Base-by-base conservation (phyloP, 2,797 vertebrate genomes). In the Anguilla pacifica region DNA sequence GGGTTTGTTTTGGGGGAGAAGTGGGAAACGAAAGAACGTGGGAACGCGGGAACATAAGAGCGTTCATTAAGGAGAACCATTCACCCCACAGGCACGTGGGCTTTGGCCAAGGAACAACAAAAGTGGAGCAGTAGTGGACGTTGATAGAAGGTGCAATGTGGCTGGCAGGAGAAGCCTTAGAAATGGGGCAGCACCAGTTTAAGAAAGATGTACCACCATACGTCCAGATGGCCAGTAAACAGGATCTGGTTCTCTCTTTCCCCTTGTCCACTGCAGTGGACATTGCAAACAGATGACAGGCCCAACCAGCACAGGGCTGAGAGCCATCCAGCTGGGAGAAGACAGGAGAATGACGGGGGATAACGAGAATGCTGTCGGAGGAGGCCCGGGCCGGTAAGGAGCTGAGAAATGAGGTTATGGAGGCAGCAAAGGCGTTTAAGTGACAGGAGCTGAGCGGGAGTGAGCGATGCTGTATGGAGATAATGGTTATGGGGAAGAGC, bases 321-420 rank as follows among this genome's bases (percentile, higher is more conserved):
- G 49, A 3, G 43, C 81, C n/a, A 49, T 25, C 74, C 31, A 43
- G 74, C 35, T 19, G 35, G 74, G 35, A 19, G 19, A 77, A 77
- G 35, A 67, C 31, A 35, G 43, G 25, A 83, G 39, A 77, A 64
- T 31, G 28, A 13, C 6, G 2, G 84, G 43, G 61, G 49, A 51
- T 35, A 15, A 49, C 19, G 55, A 53, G 39, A 49, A 59, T 28
- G 13, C 39, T 22, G 49, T 13, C 25, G 35, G 39, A 59, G 53
- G 35, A 61, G 70, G 70, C 49, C 74, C 13, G 35, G 39, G 19
- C 9, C 87, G 74, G 87, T 77, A 84, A 83, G 77, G 90, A 86
- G 87, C 88, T 91, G 92, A 91, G 88, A 85, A 87, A 91, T 92
- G 87, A 89, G 89, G 89, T 91, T 90, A 88, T 87, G 87, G 87